Evolutionary conservation across 2,113 vertebrate genomes (phyloP).

Genomic region (Chaetodon auriga): DNA sequence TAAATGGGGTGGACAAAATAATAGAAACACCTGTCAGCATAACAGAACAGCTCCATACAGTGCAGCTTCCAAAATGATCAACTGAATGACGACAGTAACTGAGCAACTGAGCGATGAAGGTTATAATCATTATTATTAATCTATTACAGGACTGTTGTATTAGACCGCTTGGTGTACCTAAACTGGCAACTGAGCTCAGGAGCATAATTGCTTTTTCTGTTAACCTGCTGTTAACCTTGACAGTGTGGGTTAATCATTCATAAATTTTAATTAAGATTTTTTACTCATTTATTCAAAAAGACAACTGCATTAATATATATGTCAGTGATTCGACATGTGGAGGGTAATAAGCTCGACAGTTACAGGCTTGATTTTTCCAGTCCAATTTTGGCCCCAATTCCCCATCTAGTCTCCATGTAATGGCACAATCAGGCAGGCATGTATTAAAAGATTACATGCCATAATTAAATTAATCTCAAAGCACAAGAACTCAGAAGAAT

Average conservation of each 20-base stretch:
- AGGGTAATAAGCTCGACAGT: constrained; percentile 9
- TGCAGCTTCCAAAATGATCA: too few relatives aligned
- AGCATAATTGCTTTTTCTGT: not conserved
- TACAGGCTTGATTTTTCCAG: constrained; percentile 3
- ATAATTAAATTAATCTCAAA: constrained; percentile 44
- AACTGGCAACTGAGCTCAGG: not conserved
- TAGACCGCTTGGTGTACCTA: not conserved
- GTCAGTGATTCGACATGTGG: not conserved
- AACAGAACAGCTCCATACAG: too few relatives aligned
- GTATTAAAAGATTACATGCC: constrained; percentile 40
- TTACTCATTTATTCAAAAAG: constrained; percentile 31
- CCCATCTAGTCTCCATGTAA: constrained; percentile 4
- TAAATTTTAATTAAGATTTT: constrained; percentile 31
- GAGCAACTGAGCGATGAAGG: too few relatives aligned
- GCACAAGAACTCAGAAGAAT: constrained; percentile 1
- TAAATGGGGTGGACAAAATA: not conserved
- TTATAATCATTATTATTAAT: too few relatives aligned
- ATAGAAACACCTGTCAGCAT: too few relatives aligned
- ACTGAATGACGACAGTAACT: too few relatives aligned
- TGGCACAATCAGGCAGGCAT: not conserved
- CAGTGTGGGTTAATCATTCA: constrained; percentile 22
- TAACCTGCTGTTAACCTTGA: not conserved
- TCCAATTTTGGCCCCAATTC: constrained; percentile 15
- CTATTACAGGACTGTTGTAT: not conserved
- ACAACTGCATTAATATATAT: not conserved